Base-by-base conservation (phyloP, 2,113 vertebrate species). In the Calonectris borealis region DNA sequence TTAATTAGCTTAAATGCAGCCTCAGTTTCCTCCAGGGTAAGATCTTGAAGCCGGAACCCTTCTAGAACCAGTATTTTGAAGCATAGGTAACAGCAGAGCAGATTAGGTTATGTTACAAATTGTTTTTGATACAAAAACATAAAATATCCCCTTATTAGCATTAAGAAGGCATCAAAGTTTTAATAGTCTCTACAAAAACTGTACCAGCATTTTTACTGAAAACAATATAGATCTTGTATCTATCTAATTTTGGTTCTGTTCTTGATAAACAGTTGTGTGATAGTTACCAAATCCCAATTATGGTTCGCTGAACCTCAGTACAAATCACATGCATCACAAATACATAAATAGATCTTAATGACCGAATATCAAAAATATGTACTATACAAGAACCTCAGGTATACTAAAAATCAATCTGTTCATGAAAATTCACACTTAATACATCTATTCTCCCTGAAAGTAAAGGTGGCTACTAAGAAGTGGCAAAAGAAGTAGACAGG, bases 361-460 rank as follows among this genome's bases (percentile, higher is more conserved):
- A 85, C 60, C 80, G 88, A 40, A 86, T 98, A 98, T 98, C 72
- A 98, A 98, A 98, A 98, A 98, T 97, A 98, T 80, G 21, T 96
- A 88, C 77, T 94, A 79, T 97, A 97, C 88, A 96, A 97, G 96
- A 97, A 96, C 86, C 83, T 95, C 93, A 94, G 71, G 79, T 94
- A 96, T 86, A 87, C 55, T 90, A 97, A 93, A 97, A 97, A 93
- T 58, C 86, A 91, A 80, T 40, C 52, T 78, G 76, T 93, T 96
- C 60, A 42, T 97, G 97, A 97, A 98, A 97, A 96, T 96, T 93
- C 94, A 97, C 91, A 96, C 87, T 98, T 94, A 94, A 97, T 94
- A 97, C 84, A 96, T 14, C 49, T 83, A 34, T 78, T 96, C 71
- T 96, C 88, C 94, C 95, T 97, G 96, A 97, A 97, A 97, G 82